Evolutionary conservation across 2,797 vertebrate genomes (phyloP).

Genomic region (Pangasius krempfi): DNA sequence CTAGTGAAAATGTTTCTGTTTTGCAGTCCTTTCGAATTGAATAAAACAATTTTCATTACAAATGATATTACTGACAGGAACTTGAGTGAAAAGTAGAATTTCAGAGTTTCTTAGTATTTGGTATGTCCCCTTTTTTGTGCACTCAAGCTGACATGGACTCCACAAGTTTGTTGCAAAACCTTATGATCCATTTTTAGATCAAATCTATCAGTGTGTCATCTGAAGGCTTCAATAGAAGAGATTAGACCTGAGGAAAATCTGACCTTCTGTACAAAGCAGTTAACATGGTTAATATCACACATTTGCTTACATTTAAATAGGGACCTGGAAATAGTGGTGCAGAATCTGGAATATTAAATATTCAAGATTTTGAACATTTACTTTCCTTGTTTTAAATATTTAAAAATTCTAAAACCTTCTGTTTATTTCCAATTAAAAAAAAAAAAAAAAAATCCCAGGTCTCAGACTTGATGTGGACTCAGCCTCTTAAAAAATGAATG

Average conservation of each 20-base stretch:
- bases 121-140: no score
- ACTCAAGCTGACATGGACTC: no score
- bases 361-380: no score
- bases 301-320: neutral
- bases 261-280: neutral
- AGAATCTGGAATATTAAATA: no score
- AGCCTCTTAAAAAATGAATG: neutral
- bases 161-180: no score
- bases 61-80: neutral
- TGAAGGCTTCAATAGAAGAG: neutral
- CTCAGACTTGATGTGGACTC: neutral
- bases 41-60: neutral
- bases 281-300: neutral
- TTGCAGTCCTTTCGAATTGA: neutral
- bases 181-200: no score
- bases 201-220: neutral
- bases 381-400: no score
- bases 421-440: neutral
- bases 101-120: no score
- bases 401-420: no score
- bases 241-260: neutral
- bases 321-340: no score
- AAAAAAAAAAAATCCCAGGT: neutral
- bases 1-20: neutral
- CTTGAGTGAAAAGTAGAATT: neutral